These are phyloP conservation scores for Crepidodera aurea DNA, from an alignment of 2,888 invertebrate genomes.

Conservation along the genomic window DNA sequence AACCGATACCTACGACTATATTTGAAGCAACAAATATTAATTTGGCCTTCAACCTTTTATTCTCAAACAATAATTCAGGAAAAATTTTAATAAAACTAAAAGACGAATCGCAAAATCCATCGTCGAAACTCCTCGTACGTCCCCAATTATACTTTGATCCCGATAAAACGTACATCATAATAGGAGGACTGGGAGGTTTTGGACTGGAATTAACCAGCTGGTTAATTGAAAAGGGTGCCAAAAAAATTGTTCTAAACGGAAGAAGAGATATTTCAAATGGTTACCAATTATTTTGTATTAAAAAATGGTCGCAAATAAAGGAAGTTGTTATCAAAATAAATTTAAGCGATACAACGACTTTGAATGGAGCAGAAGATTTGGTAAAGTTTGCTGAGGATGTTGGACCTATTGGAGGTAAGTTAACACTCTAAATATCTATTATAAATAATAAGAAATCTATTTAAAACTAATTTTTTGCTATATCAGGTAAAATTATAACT, in stretches of 20 bases:
- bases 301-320: slow-evolving; percentile 47
- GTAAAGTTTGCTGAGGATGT: slow-evolving; percentile 57
- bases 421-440: background rate
- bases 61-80: slow-evolving; percentile 77
- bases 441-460: too few relatives aligned
- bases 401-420: slow-evolving; percentile 66
- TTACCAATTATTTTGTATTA: slow-evolving; percentile 62
- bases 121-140: background rate
- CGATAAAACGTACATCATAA: slow-evolving; percentile 56
- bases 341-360: slow-evolving; percentile 57
- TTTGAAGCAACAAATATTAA: slow-evolving; percentile 74
- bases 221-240: slow-evolving; percentile 69
- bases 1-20: slow-evolving; percentile 71
- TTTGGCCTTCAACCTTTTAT: slow-evolving; percentile 63
- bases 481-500: background rate
- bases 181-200: slow-evolving; percentile 71
- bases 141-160: slow-evolving; percentile 6
- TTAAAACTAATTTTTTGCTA: too few relatives aligned
- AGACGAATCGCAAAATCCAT: background rate
- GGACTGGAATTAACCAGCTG: slow-evolving; percentile 70
- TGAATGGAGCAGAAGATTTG: slow-evolving; percentile 58
- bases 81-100: slow-evolving; percentile 66
- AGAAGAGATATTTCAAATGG: slow-evolving; percentile 67
- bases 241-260: slow-evolving; percentile 66
- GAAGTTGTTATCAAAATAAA: slow-evolving; percentile 58